Evolutionary conservation across 2,797 vertebrate species (phyloP), one percentile per base, ranked within the genome.

Genomic region (Pseudomugil tenellus): DNA sequence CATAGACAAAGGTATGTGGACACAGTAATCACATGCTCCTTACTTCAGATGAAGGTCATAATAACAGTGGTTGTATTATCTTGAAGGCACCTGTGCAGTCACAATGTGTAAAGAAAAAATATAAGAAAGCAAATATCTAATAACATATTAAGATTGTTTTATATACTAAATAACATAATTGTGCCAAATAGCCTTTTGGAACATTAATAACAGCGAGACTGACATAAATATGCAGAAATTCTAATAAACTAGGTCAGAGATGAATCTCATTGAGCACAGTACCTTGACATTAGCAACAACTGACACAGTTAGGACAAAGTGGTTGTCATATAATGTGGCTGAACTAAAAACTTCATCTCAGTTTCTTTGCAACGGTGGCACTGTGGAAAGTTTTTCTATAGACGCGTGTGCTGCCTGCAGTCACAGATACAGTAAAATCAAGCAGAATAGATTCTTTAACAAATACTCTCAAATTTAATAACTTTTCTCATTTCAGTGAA

Each of bases 261-360:
- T 34, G 49, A 31, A 59, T 13, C 28, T 67, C 21, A 58, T 72
- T 77, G 49, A 57, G 17, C 7, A 53, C 23, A 56, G 19, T 4
- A 26, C 19, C 19, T 56, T 59, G 13, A 52, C 53, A 52, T 46
- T 2, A 41, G 48, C 29, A 53, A 54, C 25, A 56, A 5, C 54
- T 63, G 68, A 41, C 52, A 77, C 32, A 55, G 35, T 60, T 51
- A 29, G 25, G 52, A 53, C 10, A 59, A 52, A 75, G 60, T 28
- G n/a, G 17, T 16, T 60, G 26, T 66, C 29, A 68, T 39, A 10
- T 55, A 57, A 64, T 23, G 3, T 39, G 37, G 37, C 3, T 39
- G 34, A 68, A 32, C 26, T 43, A 34, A 37, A 49, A 52, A 43
- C 3, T 12, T 16, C 35, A 51, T 66, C 8, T 39, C 25, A 21